Evolutionary conservation across 2,888 invertebrate genomes (phyloP), one percentile per base, ranked within the genome.

Genomic region (Falcaria lacertinaria): DNA sequence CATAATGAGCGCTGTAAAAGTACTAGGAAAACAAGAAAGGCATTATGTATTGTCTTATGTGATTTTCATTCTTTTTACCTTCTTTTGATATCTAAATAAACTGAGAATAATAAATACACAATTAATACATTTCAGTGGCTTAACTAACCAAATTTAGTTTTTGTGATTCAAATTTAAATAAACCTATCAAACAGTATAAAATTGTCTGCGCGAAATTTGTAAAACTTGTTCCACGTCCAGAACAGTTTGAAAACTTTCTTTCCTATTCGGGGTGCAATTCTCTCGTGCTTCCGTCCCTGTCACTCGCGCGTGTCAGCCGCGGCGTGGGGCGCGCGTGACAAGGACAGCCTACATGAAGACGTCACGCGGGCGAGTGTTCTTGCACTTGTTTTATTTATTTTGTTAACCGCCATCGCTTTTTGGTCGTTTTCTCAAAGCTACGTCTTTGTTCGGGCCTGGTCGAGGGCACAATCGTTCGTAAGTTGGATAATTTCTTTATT

Each of bases 401-500:
- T 82, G 79, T 78, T 66, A 64, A 67, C 73, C 71, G 80, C 72
- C 73, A 69, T 72, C 52, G 61, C 69, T 75, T 80, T 79, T 68
- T 68, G 56, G 74, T 74, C 68, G 63, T 77, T 75, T 83, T 79
- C 75, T 76, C 66, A 64, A 70, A 65, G 80, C 75, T 79, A 87
- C 88, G 86, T 88, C 88, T 89, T 89, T 88, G 88, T 89, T 87
- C 84, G 69, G 68, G 71, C 64, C 69, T 59, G 64, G 63, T 51
- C 69, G 64, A 69, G 66, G 73, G 69, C 70, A 80, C 83, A 80
- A 78, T 80, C 79, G 80, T 69, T 76, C 77, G 69, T 82, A 83
- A 85, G 77, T 80, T 78, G 84, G 85, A 88, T 88, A 89, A 88
- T 89, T 89, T 88, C 89, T 89, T 89, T 87, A 88, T 88, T 80